Percentiles rank a stretch among this genome's conserved stretches.
Evolutionary conservation across 1,140 invertebrate species (phyloP).

Genomic region (Dolichoris vasculosae): DNA sequence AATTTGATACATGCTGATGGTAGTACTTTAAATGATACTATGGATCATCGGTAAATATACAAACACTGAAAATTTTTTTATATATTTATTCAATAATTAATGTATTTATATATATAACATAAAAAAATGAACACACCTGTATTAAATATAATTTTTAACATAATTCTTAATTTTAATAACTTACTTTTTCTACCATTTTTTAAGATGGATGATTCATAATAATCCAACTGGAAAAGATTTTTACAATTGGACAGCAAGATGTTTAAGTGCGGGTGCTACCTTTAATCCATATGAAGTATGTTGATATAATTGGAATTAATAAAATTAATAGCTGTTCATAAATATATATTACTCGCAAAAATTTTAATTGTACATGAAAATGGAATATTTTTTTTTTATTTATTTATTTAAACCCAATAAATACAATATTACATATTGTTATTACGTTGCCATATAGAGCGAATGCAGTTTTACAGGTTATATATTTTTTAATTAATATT

Average conservation of each 20-base stretch:
- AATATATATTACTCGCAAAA: not conserved
- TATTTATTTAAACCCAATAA: too few relatives aligned
- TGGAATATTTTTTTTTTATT: too few relatives aligned
- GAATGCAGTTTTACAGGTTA: too few relatives aligned
- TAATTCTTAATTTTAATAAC: not conserved
- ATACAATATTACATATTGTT: too few relatives aligned
- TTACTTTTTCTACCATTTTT: conserved; percentile 11
- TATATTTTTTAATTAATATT: too few relatives aligned
- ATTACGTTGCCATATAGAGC: too few relatives aligned
- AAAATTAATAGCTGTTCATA: not conserved
- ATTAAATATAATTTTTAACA: not conserved
- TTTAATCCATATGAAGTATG: conserved; percentile 85
- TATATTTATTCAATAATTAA: too few relatives aligned
- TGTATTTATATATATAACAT: not conserved
- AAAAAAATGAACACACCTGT: too few relatives aligned
- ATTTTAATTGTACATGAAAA: not conserved
- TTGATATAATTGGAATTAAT: not conserved
- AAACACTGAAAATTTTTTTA: too few relatives aligned
- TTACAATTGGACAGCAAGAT: conserved; percentile 91
- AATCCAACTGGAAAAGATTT: conserved; percentile 86
- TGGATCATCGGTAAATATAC: conserved; percentile 80
- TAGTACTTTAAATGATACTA: conserved; percentile 84
- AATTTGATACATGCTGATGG: conserved; percentile 92
- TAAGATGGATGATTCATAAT: conserved; percentile 79
- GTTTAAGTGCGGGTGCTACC: conserved; percentile 84